Evolutionary conservation across 2,797 vertebrate species (phyloP).

Genomic region (Buphagus erythrorhynchus): DNA sequence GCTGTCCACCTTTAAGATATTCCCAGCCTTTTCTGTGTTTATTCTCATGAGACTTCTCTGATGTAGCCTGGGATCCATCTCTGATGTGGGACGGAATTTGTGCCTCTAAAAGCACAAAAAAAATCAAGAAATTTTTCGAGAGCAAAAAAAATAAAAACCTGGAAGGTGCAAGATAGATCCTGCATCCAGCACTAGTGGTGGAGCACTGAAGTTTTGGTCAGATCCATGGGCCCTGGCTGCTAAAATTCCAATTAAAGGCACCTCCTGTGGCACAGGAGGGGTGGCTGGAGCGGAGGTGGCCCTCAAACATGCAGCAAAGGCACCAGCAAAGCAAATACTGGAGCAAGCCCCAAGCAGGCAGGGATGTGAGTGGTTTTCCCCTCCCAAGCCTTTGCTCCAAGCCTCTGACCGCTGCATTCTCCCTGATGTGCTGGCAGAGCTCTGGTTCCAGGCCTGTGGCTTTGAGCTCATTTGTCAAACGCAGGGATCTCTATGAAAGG

Average conservation of each 20-base stretch:
- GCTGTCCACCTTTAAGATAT: background rate
- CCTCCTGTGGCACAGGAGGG: background rate
- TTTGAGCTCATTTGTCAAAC: conserved; percentile 72
- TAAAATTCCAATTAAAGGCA: background rate
- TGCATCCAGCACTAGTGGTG: background rate
- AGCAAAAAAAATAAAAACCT: background rate
- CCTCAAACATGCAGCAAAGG: background rate
- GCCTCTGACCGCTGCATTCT: background rate
- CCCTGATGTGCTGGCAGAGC: conserved; percentile 45
- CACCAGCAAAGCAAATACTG: background rate
- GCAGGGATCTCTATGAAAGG: conserved; percentile 69
- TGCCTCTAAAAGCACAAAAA: background rate
- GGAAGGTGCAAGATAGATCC: background rate
- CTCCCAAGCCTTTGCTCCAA: background rate
- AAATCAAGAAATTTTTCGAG: background rate
- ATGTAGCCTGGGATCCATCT: background rate
- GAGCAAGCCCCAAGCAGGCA: background rate
- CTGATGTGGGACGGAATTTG: background rate
- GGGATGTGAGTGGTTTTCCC: background rate
- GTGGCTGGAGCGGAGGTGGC: background rate
- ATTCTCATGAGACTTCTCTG: background rate
- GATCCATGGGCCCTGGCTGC: background rate
- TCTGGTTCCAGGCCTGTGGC: conserved; percentile 19
- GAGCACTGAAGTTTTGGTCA: background rate
- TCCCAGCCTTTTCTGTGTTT: background rate